These are phyloP conservation scores for Craterocephalus amniculus DNA, from an alignment of 2,797 vertebrate genomes.

Conservation along the genomic window DNA sequence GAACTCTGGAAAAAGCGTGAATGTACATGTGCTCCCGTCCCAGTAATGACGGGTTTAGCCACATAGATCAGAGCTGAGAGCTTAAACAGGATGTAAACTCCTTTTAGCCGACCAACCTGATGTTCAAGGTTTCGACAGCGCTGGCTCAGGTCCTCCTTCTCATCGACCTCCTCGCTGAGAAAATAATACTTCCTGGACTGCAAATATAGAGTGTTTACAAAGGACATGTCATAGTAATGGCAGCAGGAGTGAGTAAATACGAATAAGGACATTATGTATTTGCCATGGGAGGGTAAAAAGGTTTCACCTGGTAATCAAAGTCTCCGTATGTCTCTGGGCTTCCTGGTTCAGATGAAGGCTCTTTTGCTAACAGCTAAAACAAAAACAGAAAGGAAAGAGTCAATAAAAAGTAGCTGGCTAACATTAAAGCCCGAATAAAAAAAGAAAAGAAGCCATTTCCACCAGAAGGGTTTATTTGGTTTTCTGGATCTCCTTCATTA, in stretches of 20 bases:
- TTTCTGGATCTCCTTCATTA: conserved; percentile 23
- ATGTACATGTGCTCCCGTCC: background rate
- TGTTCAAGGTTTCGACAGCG: conserved; percentile 87
- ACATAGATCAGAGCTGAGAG: background rate
- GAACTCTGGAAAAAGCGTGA: background rate
- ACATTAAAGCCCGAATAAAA: background rate
- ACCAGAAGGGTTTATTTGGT: conserved; percentile 16
- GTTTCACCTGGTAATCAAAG: conserved; percentile 89
- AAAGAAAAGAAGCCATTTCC: background rate
- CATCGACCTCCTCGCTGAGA: conserved; percentile 88
- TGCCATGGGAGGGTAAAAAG: background rate
- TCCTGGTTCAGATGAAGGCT: conserved; percentile 79
- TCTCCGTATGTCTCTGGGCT: conserved; percentile 86
- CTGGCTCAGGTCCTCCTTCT: conserved; percentile 82
- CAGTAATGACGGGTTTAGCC: background rate
- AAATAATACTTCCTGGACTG: conserved; percentile 95
- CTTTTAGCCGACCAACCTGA: conserved; percentile 81
- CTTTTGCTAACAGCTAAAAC: conserved; percentile 87
- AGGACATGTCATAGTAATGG: conserved; percentile 20
- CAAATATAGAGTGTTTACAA: conserved; percentile 21
- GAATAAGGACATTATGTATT: conserved; percentile 23
- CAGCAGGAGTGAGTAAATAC: conserved; percentile 7
- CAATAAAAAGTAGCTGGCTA: background rate
- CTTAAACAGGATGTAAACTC: background rate
- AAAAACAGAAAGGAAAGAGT: conserved; percentile 19